A percentile compares a stretch with the other conserved stretches of the same genome.
phyloP scores from a whole-genome alignment of 1,140 invertebrate genomes.

The Zelostemma sp. region DNA sequence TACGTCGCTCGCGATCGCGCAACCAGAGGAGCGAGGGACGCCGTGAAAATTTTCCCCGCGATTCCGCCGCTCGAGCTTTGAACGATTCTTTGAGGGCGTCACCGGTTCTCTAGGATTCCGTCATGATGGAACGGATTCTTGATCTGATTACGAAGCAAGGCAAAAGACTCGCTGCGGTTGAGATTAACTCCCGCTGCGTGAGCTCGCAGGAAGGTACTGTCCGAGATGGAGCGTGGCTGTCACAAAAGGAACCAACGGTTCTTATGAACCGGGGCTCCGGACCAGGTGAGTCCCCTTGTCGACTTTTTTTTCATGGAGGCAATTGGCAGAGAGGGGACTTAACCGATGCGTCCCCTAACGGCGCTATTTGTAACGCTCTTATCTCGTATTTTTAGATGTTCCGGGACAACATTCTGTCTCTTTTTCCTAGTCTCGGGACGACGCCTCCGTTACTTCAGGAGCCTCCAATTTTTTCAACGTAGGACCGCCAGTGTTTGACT shows the following conservation, averaged over 20 bases:
- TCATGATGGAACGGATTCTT: background rate
- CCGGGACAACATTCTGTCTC: background rate
- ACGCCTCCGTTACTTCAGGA: background rate
- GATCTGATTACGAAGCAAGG: background rate
- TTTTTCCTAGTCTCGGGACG: background rate
- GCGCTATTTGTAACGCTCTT: too few relatives aligned
- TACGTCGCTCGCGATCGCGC: too few relatives aligned
- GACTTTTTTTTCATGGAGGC: background rate
- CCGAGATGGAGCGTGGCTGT: too few relatives aligned
- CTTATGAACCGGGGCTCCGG: slow-evolving; percentile 13
- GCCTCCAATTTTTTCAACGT: too few relatives aligned
- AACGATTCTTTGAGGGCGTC: too few relatives aligned
- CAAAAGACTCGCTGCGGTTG: too few relatives aligned
- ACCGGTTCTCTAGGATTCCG: background rate
- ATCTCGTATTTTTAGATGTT: slow-evolving; percentile 1
- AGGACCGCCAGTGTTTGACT: slow-evolving; percentile 11
- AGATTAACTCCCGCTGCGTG: too few relatives aligned
- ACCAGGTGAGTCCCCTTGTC: slow-evolving; percentile 13
- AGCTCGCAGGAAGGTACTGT: too few relatives aligned
- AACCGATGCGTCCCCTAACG: slow-evolving; percentile 15
- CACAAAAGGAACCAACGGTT: slow-evolving; percentile 26
- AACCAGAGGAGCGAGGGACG: too few relatives aligned
- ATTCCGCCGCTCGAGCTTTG: too few relatives aligned
- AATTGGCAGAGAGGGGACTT: slow-evolving; percentile 5
- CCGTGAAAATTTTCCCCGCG: too few relatives aligned